Conservation (phyloP, 64 coral and sea anemone genomes). For the Stichodactyla mertensii region DNA sequence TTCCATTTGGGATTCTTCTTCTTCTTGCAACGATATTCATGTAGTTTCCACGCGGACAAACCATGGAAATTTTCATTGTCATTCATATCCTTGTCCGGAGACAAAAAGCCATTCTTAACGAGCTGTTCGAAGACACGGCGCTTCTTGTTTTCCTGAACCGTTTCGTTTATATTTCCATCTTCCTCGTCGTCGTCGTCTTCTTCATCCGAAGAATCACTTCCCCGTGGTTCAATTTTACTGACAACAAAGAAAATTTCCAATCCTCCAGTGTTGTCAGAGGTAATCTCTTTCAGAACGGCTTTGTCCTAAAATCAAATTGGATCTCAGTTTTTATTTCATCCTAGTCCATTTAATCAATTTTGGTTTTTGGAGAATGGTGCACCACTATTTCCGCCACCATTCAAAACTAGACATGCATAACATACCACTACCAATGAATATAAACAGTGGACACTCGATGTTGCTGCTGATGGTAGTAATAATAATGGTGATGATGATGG, state of each 20-base stretch:
- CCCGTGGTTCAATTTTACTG: slow-evolving; percentile 34
- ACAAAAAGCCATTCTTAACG: slow-evolving; percentile 31
- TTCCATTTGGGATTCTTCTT: slow-evolving; percentile 18
- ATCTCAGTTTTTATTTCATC: not conserved
- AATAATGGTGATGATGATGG: too few relatives aligned
- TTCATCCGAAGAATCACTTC: slow-evolving; percentile 42
- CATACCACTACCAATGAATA: too few relatives aligned
- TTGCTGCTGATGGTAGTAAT: too few relatives aligned
- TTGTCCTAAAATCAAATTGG: slow-evolving; percentile 27
- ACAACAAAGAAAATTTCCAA: slow-evolving; percentile 57
- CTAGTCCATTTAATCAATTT: too few relatives aligned
- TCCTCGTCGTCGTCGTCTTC: slow-evolving; percentile 51
- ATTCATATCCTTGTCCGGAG: not conserved
- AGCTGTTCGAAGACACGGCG: slow-evolving; percentile 39
- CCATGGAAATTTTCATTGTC: slow-evolving; percentile 42
- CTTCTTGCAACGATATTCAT: slow-evolving; percentile 18
- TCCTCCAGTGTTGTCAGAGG: not conserved
- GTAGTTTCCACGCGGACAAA: slow-evolving; percentile 49
- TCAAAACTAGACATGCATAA: too few relatives aligned
- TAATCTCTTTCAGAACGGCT: slow-evolving; percentile 39
- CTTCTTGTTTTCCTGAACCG: slow-evolving; percentile 47
- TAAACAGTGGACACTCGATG: too few relatives aligned
- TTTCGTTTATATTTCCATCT: not conserved
- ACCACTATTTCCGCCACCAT: too few relatives aligned
- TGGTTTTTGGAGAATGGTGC: too few relatives aligned